Evolutionary conservation across 2,797 vertebrate species (phyloP).

Genomic region (Pantherophis alleghaniensis): DNA sequence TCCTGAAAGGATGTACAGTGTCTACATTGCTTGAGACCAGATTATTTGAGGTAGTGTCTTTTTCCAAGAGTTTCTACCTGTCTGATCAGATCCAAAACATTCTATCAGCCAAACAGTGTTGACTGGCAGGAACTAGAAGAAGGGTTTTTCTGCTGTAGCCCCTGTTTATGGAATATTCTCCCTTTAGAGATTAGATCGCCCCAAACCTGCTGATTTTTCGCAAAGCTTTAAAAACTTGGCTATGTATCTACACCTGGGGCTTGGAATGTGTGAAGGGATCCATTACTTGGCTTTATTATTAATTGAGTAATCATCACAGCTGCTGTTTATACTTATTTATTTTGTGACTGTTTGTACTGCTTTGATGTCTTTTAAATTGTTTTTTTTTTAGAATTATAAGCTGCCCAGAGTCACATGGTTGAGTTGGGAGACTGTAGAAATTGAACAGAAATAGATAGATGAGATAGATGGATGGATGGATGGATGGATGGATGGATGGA

Average conservation of each 20-base stretch:
- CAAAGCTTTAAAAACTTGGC: neutral
- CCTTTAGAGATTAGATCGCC: neutral
- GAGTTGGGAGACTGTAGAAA: neutral
- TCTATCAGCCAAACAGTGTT: neutral
- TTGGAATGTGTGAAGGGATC: neutral
- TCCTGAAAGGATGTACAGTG: neutral
- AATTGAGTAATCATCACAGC: neutral
- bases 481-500: too few species aligned
- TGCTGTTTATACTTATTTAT: neutral
- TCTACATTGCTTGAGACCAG: neutral
- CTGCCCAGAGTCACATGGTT: neutral
- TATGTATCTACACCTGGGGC: neutral
- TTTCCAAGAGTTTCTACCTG: neutral
- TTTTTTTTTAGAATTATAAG: neutral
- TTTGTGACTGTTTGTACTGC: neutral
- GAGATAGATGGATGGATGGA: too few species aligned
- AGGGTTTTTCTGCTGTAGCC: neutral
- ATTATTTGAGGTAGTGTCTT: neutral
- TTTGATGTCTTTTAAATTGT: neutral
- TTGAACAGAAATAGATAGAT: neutral
- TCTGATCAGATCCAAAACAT: neutral
- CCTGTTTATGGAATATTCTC: neutral
- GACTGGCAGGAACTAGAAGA: neutral
- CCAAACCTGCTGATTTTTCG: neutral
- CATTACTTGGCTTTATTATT: neutral